phyloP scores from a whole-genome alignment of 2,888 invertebrate species.

The Apamea anceps region DNA sequence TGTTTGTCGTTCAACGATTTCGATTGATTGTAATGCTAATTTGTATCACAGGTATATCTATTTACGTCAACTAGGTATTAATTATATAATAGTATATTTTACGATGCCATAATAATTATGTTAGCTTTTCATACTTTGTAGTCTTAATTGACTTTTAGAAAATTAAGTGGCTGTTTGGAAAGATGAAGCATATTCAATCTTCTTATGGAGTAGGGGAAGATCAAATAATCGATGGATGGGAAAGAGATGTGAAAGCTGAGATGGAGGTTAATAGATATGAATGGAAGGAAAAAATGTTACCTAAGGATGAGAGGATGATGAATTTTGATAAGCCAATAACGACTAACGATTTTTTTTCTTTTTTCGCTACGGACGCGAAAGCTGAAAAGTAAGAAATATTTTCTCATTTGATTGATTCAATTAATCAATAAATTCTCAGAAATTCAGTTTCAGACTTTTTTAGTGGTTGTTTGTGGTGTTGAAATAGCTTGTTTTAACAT shows the following conservation, averaged over 20 bases:
- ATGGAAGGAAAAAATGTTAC: background rate
- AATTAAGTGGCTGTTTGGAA: background rate
- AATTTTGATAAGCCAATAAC: background rate
- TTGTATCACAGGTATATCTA: background rate
- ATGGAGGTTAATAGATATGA: background rate
- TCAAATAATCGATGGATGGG: background rate
- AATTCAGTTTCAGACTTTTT: background rate
- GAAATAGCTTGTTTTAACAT: background rate
- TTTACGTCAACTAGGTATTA: slow-evolving; percentile 3
- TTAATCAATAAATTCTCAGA: background rate
- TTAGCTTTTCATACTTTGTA: background rate
- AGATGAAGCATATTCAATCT: too few species aligned
- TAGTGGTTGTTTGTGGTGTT: background rate
- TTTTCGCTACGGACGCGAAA: background rate
- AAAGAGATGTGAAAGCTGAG: background rate
- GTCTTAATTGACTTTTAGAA: background rate
- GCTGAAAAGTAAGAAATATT: background rate
- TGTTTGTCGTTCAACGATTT: slow-evolving; percentile 2
- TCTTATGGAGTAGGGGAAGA: background rate
- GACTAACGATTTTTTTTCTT: background rate
- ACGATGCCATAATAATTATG: background rate
- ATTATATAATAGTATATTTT: slow-evolving; percentile 3
- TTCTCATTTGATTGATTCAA: background rate
- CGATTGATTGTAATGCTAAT: slow-evolving; percentile 26
- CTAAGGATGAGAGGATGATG: background rate